Evolutionary conservation across 2,888 invertebrate genomes (phyloP), one percentile per base, ranked within the genome.

Genomic region (Craniophora ligustri): DNA sequence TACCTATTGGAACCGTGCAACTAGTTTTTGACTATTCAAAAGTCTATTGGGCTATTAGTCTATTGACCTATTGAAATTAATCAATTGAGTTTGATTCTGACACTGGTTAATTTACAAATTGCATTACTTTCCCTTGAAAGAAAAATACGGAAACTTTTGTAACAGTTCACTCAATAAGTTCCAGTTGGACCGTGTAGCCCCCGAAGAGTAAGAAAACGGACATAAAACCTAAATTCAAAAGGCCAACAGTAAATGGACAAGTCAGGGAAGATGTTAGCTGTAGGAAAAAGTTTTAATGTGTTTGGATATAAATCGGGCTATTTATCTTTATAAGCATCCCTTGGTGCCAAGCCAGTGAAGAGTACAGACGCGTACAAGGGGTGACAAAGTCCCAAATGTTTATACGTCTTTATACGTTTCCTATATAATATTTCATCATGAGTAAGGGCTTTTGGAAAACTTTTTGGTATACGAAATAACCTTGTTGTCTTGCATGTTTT

Each of bases 251-350:
- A 71, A 76, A 73, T 67, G 70, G 73, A 67, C 64, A 58, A 65
- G 75, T 61, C 69, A 70, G 62, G 60, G 53, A 49, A 53, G 53
- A 48, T 59, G 55, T 48, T 59, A 70, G 69, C 61, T 65, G 69
- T 68, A 72, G 60, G 71, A 72, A 76, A 83, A 89, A 87, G 82
- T 88, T 89, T 87, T 87, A 89, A 90, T 87, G 88, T 78, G 82
- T 85, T 85, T 67, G 75, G 85, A 83, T 84, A 89, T 89, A 89
- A 89, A 88, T 88, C 84, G 82, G 78, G 67, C 84, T 81, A 85
- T 91, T 89, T 88, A 83, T 88, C 86, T 88, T 86, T 86, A 87
- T 86, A 85, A 81, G 80, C 79, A 76, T 73, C 77, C 81, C 76
- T 68, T 66, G 67, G 75, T 71, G 76, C 63, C 74, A 69, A 26